Conservation (phyloP, 2,888 invertebrate genomes). For the Gisinianus flammeolus region DNA sequence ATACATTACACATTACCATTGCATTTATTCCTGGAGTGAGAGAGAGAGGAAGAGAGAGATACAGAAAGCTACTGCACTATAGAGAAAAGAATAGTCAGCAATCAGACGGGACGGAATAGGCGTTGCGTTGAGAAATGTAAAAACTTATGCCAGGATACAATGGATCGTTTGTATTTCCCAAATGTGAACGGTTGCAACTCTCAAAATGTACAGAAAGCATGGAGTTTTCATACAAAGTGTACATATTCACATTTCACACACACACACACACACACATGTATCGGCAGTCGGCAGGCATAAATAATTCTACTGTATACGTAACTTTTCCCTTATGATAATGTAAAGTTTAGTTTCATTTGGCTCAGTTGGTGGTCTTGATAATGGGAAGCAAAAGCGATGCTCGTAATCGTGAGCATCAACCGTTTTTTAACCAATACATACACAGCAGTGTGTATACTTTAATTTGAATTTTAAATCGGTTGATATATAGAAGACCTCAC, state of each 20-base stretch:
- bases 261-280: neutral
- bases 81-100: conserved; percentile 3
- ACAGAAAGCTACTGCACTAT: neutral
- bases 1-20: neutral
- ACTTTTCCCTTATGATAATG: neutral
- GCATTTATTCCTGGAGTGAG: neutral
- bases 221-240: too few species aligned
- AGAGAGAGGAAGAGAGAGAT: neutral
- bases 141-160: neutral
- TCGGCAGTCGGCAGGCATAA: neutral
- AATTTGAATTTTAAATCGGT: conserved; percentile 34
- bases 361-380: conserved; percentile 34
- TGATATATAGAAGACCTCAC: too few species aligned
- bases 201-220: too few species aligned
- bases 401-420: conserved; percentile 22
- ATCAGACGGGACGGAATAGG: neutral
- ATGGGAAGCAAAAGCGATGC: conserved; percentile 14
- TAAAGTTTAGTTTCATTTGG: conserved; percentile 22
- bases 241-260: neutral
- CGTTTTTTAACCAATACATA: conserved; percentile 15
- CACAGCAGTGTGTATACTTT: neutral
- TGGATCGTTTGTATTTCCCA: neutral
- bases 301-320: neutral
- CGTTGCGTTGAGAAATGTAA: neutral
- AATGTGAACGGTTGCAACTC: neutral